These are phyloP conservation scores for Hippocampus mohnikei DNA, from an alignment of 2,113 vertebrate genomes.

Conservation along the genomic window DNA sequence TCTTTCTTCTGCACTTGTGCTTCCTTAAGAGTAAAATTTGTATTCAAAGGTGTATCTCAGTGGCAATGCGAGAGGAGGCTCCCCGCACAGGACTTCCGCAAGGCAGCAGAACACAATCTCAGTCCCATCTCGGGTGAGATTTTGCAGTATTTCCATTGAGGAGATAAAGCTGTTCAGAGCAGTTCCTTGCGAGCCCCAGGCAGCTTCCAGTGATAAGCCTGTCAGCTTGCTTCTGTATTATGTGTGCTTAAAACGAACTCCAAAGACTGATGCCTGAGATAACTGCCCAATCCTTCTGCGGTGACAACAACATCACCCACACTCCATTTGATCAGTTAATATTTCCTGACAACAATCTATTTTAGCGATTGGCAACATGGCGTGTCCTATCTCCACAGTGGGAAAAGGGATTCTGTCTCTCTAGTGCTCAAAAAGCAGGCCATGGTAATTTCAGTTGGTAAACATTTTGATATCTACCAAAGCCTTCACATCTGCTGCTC, in stretches of 20 bases:
- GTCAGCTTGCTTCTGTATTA: constrained; percentile 67
- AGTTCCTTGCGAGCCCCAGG: constrained; percentile 43
- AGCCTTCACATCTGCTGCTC: constrained; percentile 75
- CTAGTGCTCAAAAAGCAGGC: constrained; percentile 67
- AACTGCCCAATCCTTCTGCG: constrained; percentile 68
- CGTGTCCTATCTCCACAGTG: constrained; percentile 63
- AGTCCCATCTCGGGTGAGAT: constrained; percentile 55
- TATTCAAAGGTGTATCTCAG: constrained; percentile 48
- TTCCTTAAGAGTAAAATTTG: constrained; percentile 50
- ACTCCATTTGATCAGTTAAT: constrained; percentile 73
- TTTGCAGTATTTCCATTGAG: constrained; percentile 50
- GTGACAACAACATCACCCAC: constrained; percentile 52
- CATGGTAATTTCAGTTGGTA: constrained; percentile 74
- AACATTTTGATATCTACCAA: constrained; percentile 80
- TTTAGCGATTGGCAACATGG: constrained; percentile 72
- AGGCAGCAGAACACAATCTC: constrained; percentile 46
- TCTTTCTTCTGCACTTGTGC: constrained; percentile 55
- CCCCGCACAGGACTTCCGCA: constrained; percentile 38
- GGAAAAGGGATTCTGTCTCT: constrained; percentile 69
- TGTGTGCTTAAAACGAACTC: constrained; percentile 67
- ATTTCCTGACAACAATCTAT: constrained; percentile 79
- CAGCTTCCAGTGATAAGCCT: constrained; percentile 34
- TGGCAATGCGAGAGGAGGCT: constrained; percentile 44
- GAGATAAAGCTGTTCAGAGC: constrained; percentile 62
- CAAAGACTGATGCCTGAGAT: constrained; percentile 75